Conservation (phyloP, 2,888 invertebrate genomes). For the Oxycera nigricornis region DNA sequence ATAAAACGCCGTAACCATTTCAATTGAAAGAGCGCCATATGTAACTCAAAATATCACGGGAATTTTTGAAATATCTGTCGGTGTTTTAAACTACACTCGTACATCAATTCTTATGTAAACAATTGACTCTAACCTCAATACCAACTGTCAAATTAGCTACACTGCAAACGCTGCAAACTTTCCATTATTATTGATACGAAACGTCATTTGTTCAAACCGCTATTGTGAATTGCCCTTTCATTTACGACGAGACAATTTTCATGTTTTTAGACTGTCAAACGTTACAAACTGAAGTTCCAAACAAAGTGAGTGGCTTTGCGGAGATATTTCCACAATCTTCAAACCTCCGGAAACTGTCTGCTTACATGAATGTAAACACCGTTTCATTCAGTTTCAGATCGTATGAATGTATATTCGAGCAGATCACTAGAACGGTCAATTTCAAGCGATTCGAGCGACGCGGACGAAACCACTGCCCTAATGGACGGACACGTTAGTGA, state of each 20-base stretch:
- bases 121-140: background rate
- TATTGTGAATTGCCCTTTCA: slow-evolving; percentile 3
- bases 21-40: slow-evolving; percentile 62
- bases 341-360: too few relatives aligned
- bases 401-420: slow-evolving; percentile 32
- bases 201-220: background rate
- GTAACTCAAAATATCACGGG: background rate
- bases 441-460: slow-evolving; percentile 29
- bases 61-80: too few relatives aligned
- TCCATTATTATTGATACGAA: background rate
- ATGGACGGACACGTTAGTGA: slow-evolving; percentile 86
- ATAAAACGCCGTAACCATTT: slow-evolving; percentile 65
- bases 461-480: slow-evolving; percentile 75
- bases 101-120: slow-evolving; percentile 25
- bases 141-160: slow-evolving; percentile 3
- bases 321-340: background rate
- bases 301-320: slow-evolving; percentile 19
- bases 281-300: background rate
- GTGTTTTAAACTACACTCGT: too few relatives aligned
- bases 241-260: background rate
- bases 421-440: slow-evolving; percentile 18
- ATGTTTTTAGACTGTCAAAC: background rate
- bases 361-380: too few relatives aligned
- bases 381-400: slow-evolving; percentile 7
- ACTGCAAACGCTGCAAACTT: background rate